Conservation (phyloP, 2,113 vertebrate genomes). For the Polyodon spathula region DNA sequence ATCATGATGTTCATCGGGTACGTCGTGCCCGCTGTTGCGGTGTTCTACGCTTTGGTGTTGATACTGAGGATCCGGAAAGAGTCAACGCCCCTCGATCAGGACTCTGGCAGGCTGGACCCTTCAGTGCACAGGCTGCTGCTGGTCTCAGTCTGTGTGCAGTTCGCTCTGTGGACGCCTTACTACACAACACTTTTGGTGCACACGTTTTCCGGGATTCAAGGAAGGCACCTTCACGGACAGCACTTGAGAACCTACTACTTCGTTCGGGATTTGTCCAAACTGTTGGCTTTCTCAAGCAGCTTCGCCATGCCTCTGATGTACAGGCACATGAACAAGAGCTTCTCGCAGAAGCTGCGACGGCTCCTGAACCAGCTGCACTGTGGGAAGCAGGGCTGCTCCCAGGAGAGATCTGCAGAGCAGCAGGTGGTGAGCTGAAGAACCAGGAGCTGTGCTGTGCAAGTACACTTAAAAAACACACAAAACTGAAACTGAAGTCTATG, state of each 20-base stretch:
- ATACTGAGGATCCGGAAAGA: conserved; percentile 79
- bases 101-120: conserved; percentile 73
- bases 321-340: conserved; percentile 81
- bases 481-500: no score
- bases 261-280: conserved; percentile 62
- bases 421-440: conserved; percentile 73
- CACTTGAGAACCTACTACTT: conserved; percentile 60
- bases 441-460: no score
- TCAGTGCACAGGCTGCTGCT: conserved; percentile 82
- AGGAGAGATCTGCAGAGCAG: conserved; percentile 67
- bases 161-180: conserved; percentile 86
- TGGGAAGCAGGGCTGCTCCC: conserved; percentile 59
- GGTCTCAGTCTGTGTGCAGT: conserved; percentile 81
- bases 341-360: conserved; percentile 71
- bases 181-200: conserved; percentile 78
- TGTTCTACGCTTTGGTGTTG: conserved; percentile 74
- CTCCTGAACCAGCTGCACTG: conserved; percentile 75
- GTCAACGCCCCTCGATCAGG: conserved; percentile 81
- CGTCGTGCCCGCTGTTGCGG: conserved; percentile 73
- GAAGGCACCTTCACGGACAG: conserved; percentile 37
- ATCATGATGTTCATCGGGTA: conserved; percentile 94
- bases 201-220: conserved; percentile 54
- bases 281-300: conserved; percentile 86
- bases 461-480: no score
- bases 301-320: conserved; percentile 84